A percentile compares a stretch with the other conserved stretches of the same genome.
Conservation (phyloP, 37 sponge, comb jelly and placozoan genomes). For the Theonella swinhoei region DNA sequence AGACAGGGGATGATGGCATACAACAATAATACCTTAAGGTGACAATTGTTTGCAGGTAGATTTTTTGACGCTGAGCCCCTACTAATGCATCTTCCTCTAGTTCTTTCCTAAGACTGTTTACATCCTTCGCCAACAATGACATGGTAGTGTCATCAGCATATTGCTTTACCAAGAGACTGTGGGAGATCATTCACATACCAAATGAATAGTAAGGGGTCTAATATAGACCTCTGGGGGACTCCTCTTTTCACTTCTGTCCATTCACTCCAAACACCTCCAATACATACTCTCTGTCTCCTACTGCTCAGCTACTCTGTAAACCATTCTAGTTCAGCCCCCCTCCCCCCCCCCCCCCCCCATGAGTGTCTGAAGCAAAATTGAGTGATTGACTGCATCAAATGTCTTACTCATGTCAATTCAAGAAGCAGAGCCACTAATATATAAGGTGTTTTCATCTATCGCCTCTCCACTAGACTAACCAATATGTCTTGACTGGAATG, state of each 20-base stretch:
- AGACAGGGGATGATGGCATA: too few relatives aligned
- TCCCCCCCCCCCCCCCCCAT: background rate
- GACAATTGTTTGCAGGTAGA: too few relatives aligned
- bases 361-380: conserved; percentile 24
- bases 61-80: too few relatives aligned
- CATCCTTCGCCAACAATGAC: too few relatives aligned
- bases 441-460: conserved; percentile 15
- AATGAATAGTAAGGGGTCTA: conserved; percentile 29
- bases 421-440: too few relatives aligned
- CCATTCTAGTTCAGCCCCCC: too few relatives aligned
- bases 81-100: too few relatives aligned
- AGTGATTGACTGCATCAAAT: conserved; percentile 37
- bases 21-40: too few relatives aligned
- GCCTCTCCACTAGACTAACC: conserved; percentile 1
- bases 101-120: too few relatives aligned
- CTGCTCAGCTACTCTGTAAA: conserved; percentile 17
- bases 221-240: conserved; percentile 47
- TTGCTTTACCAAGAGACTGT: conserved; percentile 8
- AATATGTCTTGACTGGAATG: conserved; percentile 9
- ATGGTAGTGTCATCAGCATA: conserved; percentile 48
- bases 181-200: conserved; percentile 34
- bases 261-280: background rate
- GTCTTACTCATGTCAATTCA: too few relatives aligned
- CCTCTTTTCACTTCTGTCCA: conserved; percentile 28
- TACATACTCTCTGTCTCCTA: conserved; percentile 33